A percentile compares a stretch with the other conserved stretches of the same genome.
Evolutionary conservation across 1,140 invertebrate genomes (phyloP).

Genomic region (Reticulitermes speratus): DNA sequence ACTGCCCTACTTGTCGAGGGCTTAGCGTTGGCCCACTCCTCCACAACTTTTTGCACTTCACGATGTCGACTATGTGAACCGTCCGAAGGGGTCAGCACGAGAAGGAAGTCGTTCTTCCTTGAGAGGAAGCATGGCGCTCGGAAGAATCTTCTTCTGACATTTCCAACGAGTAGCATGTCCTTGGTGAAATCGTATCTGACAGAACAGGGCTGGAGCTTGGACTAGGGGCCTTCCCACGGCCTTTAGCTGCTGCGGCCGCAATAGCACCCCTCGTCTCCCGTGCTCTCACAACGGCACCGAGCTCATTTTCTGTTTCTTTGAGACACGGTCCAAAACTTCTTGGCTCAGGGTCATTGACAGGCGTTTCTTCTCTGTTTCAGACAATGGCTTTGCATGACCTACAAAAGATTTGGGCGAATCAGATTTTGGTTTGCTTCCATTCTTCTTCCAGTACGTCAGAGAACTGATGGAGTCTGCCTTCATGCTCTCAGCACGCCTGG

Average conservation of each 20-base stretch:
- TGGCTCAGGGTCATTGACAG: slow-evolving; percentile 69
- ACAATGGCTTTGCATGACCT: slow-evolving; percentile 47
- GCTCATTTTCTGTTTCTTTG: slow-evolving; percentile 48
- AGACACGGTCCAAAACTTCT: slow-evolving; percentile 66
- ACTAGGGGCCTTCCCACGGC: slow-evolving; percentile 37
- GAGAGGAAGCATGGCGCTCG: slow-evolving; percentile 35
- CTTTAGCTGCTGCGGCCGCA: slow-evolving; percentile 50
- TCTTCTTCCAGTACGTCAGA: slow-evolving; percentile 47
- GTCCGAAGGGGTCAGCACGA: slow-evolving; percentile 52
- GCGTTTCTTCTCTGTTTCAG: slow-evolving; percentile 69
- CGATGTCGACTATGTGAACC: slow-evolving; percentile 42
- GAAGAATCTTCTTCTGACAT: slow-evolving; percentile 48
- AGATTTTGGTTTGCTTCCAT: not conserved
- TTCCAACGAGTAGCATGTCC: slow-evolving; percentile 57
- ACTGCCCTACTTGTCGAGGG: slow-evolving; percentile 33
- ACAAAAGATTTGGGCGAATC: not conserved
- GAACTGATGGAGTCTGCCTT: slow-evolving; percentile 59
- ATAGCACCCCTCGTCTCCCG: slow-evolving; percentile 65
- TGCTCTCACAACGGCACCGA: slow-evolving; percentile 53
- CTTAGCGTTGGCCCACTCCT: slow-evolving; percentile 48
- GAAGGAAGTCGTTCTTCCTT: slow-evolving; percentile 50
- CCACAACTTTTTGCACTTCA: slow-evolving; percentile 50
- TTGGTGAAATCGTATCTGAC: slow-evolving; percentile 47
- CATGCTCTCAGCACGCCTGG: slow-evolving; percentile 43
- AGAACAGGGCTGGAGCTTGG: slow-evolving; percentile 36